A percentile compares a stretch with the other conserved stretches of the same genome.
Evolutionary conservation across 2,888 invertebrate species (phyloP).

Genomic region (Pandemis cinnamomeana): DNA sequence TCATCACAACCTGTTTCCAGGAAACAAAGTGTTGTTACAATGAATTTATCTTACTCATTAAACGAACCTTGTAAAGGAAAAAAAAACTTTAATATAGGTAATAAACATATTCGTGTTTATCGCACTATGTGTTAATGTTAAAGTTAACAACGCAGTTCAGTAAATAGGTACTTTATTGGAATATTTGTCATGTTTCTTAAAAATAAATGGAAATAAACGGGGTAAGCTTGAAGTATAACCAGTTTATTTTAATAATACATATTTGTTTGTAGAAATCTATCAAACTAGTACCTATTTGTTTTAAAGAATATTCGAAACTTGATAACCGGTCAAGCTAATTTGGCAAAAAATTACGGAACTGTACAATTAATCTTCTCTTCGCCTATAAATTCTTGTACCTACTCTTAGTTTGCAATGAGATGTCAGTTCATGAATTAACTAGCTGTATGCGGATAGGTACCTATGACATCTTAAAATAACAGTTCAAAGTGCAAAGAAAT

Average conservation of each 20-base stretch:
- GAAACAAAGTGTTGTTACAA: slow-evolving; percentile 53
- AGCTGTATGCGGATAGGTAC: too few relatives aligned
- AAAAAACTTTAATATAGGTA: slow-evolving; percentile 37
- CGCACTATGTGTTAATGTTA: slow-evolving; percentile 10
- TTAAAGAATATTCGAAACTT: not conserved
- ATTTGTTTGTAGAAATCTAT: not conserved
- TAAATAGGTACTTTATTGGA: not conserved
- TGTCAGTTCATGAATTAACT: too few relatives aligned
- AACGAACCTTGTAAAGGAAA: slow-evolving; percentile 40
- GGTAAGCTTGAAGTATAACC: not conserved
- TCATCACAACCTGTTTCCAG: slow-evolving; percentile 61
- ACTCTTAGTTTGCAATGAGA: too few relatives aligned
- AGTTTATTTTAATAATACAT: not conserved
- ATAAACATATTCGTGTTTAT: slow-evolving; percentile 44
- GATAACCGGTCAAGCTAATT: not conserved
- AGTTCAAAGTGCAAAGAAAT: slow-evolving; percentile 1
- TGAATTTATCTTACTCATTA: slow-evolving; percentile 57
- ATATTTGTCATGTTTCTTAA: not conserved
- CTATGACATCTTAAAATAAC: not conserved
- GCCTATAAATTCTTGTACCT: too few relatives aligned
- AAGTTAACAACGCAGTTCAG: slow-evolving; percentile 3
- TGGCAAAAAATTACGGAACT: not conserved
- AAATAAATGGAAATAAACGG: too few relatives aligned
- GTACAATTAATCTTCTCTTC: too few relatives aligned
- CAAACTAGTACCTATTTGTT: slow-evolving; percentile 1